Percentiles rank a stretch among this genome's conserved stretches.
phyloP scores from a whole-genome alignment of 2,797 vertebrate genomes.

The Tachyglossus aculeatus region DNA sequence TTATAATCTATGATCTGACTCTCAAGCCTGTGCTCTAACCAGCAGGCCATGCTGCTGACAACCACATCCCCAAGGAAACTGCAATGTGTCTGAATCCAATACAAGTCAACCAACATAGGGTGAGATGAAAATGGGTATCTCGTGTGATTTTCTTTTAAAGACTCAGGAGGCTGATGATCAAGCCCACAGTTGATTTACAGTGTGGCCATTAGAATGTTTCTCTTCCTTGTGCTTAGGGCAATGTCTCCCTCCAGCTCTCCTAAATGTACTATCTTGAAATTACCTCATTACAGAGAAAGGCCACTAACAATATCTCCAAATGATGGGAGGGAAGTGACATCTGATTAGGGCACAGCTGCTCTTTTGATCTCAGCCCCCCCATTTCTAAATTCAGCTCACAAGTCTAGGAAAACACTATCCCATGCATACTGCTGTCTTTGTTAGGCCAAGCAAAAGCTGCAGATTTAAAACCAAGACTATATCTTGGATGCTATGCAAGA shows the following conservation, averaged over 20 bases:
- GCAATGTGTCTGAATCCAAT: background rate
- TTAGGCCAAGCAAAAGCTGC: background rate
- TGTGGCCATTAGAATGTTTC: background rate
- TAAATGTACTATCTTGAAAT: background rate
- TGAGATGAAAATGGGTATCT: background rate
- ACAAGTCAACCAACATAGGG: background rate
- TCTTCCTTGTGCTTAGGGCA: background rate
- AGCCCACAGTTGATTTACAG: background rate
- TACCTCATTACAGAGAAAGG: background rate
- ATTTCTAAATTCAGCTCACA: background rate
- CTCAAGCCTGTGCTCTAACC: background rate
- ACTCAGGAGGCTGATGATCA: background rate
- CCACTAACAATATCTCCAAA: background rate
- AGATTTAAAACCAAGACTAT: no score
- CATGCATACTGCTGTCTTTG: background rate
- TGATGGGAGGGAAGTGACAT: background rate
- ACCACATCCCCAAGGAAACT: background rate
- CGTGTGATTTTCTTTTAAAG: background rate
- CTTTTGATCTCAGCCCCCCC: background rate
- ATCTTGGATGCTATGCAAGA: no score
- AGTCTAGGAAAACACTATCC: background rate
- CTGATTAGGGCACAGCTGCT: background rate
- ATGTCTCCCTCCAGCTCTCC: background rate
- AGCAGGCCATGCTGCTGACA: background rate
- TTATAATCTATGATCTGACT: background rate